Conservation (phyloP, 2,797 vertebrate species). For the Thaleichthys pacificus region DNA sequence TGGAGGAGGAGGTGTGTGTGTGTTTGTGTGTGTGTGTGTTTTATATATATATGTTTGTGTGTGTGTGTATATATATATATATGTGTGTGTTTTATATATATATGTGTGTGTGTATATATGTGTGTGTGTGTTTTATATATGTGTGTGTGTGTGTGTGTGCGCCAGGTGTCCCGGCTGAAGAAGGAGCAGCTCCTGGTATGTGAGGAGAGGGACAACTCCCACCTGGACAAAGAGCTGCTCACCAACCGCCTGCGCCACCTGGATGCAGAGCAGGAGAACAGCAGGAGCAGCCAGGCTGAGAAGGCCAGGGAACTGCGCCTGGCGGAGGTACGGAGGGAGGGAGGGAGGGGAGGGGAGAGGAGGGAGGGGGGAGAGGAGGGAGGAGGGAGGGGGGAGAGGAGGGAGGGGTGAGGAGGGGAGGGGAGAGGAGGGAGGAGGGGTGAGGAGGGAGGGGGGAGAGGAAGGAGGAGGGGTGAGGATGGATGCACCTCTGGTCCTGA, state of each 20-base stretch:
- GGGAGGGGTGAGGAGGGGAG: too few relatives aligned
- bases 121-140: not conserved
- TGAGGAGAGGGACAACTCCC: constrained; percentile 81
- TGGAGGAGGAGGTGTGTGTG: constrained; percentile 90
- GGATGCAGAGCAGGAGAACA: constrained; percentile 81
- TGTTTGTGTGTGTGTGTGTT: not conserved
- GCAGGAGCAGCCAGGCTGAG: constrained; percentile 80
- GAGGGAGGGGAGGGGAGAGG: too few relatives aligned
- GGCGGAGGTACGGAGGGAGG: constrained; percentile 56
- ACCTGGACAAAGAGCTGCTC: constrained; percentile 88
- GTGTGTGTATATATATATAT: not conserved
- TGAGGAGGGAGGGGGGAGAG: too few relatives aligned
- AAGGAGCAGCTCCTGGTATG: constrained; percentile 81
- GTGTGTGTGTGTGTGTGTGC: constrained; percentile 12
- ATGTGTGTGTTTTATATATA: constrained; percentile 66
- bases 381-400: too few relatives aligned
- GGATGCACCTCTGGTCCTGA: too few relatives aligned
- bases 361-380: too few relatives aligned
- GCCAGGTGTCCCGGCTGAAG: constrained; percentile 81
- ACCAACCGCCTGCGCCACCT: constrained; percentile 84
- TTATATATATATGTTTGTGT: not conserved
- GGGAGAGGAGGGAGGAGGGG: too few relatives aligned
- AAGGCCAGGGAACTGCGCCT: constrained; percentile 80
- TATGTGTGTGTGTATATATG: constrained; percentile 6
- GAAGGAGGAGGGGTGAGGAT: too few relatives aligned